These are phyloP conservation scores for Diglossa brunneiventris DNA, from an alignment of 2,113 vertebrate genomes.

Conservation along the genomic window DNA sequence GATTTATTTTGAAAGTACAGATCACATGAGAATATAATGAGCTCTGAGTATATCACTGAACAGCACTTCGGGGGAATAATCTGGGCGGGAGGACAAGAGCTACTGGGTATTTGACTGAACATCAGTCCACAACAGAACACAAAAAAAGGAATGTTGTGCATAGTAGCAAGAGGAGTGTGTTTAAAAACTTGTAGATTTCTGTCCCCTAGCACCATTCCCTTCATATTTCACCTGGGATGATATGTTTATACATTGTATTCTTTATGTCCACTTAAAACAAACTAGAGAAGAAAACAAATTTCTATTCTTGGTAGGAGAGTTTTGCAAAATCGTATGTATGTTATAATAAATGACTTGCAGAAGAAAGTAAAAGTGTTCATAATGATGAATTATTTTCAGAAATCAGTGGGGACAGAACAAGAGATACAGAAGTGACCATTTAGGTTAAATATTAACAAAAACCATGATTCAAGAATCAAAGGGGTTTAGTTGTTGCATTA, in stretches of 20 bases:
- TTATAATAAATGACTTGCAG: not conserved
- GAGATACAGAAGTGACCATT: not conserved
- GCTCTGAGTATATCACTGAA: not conserved
- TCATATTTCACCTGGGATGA: not conserved
- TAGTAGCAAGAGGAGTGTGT: not conserved
- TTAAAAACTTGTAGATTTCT: not conserved
- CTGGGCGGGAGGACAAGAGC: not conserved
- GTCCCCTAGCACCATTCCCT: not conserved
- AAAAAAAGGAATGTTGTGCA: not conserved
- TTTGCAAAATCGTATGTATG: not conserved
- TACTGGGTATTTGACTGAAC: not conserved
- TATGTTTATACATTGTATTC: not conserved
- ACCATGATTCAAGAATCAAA: not conserved
- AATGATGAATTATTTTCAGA: conserved; percentile 24
- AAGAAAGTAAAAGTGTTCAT: not conserved
- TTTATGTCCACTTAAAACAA: not conserved
- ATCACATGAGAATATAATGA: not conserved
- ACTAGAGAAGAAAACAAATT: not conserved
- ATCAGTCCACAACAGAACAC: not conserved
- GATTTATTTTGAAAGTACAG: not conserved
- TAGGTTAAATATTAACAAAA: conserved; percentile 10
- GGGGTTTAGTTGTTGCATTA: not conserved
- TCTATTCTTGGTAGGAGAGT: not conserved
- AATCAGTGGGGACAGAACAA: not conserved
- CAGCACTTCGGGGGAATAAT: not conserved